Evolutionary conservation across 2,113 vertebrate species (phyloP).

Genomic region (Melanotaenia duboulayi): DNA sequence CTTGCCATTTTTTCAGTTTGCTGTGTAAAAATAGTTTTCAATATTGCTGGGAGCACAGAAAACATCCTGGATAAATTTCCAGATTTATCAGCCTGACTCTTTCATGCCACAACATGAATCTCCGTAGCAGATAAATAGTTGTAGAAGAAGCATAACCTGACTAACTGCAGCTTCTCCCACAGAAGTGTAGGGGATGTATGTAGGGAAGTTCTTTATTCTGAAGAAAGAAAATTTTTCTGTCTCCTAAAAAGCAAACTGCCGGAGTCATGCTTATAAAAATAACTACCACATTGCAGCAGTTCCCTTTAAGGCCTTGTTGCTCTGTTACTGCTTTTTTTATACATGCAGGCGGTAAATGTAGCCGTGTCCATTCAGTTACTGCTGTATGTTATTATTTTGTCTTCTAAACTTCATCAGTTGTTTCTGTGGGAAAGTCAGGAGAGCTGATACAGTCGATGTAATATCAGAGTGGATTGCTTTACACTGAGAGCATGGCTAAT

Average conservation of each 20-base stretch:
- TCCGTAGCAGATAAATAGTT: conserved; percentile 3
- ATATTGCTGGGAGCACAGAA: conserved; percentile 45
- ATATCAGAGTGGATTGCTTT: background rate
- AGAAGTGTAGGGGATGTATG: too few relatives aligned
- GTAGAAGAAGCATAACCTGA: background rate
- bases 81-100: conserved; percentile 49
- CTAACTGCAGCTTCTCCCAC: too few relatives aligned
- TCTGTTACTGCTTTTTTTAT: background rate
- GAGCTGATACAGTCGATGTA: background rate
- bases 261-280: background rate
- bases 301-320: background rate
- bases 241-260: too few relatives aligned
- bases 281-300: too few relatives aligned
- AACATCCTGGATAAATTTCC: conserved; percentile 46
- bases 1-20: too few relatives aligned
- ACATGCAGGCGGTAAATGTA: background rate
- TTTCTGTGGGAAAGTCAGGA: background rate
- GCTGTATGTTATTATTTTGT: background rate
- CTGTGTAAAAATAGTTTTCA: background rate
- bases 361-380: conserved; percentile 6
- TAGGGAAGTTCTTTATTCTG: too few relatives aligned
- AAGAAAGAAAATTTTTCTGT: too few relatives aligned
- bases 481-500: background rate
- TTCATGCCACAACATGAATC: conserved; percentile 22
- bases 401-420: background rate